A percentile compares a stretch with the other conserved stretches of the same genome.
Evolutionary conservation across 2,113 vertebrate genomes (phyloP).

Genomic region (Paradoxurus hermaphroditus): DNA sequence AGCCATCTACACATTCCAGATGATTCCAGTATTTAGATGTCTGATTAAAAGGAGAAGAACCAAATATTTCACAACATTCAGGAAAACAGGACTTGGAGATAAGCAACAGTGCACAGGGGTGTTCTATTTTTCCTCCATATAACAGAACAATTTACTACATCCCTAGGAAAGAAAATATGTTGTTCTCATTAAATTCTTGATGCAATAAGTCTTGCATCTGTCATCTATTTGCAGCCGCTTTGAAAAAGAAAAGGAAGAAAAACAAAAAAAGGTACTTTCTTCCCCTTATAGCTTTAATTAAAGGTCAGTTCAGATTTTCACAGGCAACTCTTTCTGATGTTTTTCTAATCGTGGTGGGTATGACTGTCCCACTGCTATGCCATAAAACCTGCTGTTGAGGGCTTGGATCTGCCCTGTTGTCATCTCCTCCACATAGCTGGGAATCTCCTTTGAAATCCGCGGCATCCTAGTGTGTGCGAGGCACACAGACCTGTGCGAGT

Average conservation of each 20-base stretch:
- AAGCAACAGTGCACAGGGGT: neutral
- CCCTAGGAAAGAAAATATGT: slow-evolving; percentile 30
- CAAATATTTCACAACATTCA: neutral
- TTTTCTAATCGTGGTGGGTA: slow-evolving; percentile 41
- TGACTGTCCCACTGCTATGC: neutral
- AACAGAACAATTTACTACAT: slow-evolving; percentile 49
- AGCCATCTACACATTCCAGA: neutral
- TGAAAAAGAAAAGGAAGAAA: neutral
- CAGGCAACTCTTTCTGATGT: slow-evolving; percentile 31
- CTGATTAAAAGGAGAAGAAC: neutral
- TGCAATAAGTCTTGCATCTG: slow-evolving; percentile 64
- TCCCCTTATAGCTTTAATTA: slow-evolving; percentile 68
- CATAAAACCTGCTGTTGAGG: slow-evolving; percentile 1
- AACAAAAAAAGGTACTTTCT: neutral
- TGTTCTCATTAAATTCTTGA: slow-evolving; percentile 59
- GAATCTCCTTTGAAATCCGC: slow-evolving; percentile 17
- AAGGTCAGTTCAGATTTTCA: slow-evolving; percentile 61
- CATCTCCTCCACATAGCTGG: neutral
- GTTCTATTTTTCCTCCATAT: neutral
- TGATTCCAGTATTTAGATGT: neutral
- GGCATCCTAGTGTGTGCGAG: neutral
- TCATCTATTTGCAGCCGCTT: slow-evolving; percentile 32
- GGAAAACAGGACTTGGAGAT: slow-evolving; percentile 22
- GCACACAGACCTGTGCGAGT: neutral
- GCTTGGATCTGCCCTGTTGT: slow-evolving; percentile 12